These are phyloP conservation scores for Siniperca scherzeri DNA, from an alignment of 2,797 vertebrate genomes.

Conservation along the genomic window DNA sequence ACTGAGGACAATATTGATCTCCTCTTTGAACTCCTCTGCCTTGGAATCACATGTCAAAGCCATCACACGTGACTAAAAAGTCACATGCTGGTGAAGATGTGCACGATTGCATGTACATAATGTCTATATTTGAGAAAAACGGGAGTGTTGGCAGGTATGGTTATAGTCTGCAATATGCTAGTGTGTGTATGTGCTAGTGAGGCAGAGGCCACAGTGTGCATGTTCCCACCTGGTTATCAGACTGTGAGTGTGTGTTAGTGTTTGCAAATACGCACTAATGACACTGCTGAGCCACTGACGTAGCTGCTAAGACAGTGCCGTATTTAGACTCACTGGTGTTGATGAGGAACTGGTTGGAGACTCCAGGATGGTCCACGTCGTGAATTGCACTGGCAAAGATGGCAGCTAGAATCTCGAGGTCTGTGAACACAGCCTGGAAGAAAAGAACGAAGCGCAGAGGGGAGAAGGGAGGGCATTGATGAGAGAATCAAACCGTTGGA, in stretches of 20 bases:
- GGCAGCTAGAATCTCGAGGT: conserved; percentile 98
- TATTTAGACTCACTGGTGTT: conserved; percentile 93
- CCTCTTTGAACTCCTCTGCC: conserved; percentile 46
- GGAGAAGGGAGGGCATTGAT: conserved; percentile 14
- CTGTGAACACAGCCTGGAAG: conserved; percentile 96
- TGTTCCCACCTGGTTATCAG: conserved; percentile 46
- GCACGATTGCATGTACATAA: neutral
- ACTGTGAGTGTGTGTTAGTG: conserved; percentile 17
- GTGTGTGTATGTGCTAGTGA: neutral
- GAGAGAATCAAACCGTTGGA: conserved; percentile 47
- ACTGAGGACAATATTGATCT: conserved; percentile 45
- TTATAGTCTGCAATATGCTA: conserved; percentile 2
- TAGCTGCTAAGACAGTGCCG: conserved; percentile 33
- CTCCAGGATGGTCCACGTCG: conserved; percentile 98
- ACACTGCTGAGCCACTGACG: conserved; percentile 46
- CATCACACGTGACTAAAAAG: conserved; percentile 16
- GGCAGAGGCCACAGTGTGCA: conserved; percentile 18
- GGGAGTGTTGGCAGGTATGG: too few species aligned
- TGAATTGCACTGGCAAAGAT: conserved; percentile 99
- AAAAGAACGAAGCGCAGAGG: conserved; percentile 17
- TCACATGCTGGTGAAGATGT: conserved; percentile 3
- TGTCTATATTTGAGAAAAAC: neutral
- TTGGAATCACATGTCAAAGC: conserved; percentile 41
- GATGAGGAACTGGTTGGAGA: conserved; percentile 99
- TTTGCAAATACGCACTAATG: conserved; percentile 26